Evolutionary conservation across 2,113 vertebrate genomes (phyloP).

Genomic region (Phylloscopus trochilus): DNA sequence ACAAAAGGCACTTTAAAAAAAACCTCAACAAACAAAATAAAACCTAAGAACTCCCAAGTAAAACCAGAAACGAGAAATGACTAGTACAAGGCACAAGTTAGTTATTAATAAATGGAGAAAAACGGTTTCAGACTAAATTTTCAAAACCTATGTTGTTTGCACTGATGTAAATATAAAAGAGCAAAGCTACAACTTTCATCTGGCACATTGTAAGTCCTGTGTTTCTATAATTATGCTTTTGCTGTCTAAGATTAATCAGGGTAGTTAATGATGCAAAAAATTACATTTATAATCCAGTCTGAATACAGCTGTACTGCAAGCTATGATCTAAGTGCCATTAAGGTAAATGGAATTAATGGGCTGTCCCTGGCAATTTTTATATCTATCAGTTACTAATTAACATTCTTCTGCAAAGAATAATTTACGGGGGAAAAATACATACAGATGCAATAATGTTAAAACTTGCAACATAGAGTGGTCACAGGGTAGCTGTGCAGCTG

Average conservation of each 20-base stretch:
- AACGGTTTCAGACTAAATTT: not conserved
- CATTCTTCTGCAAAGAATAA: constrained; percentile 76
- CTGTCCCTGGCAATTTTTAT: constrained; percentile 88
- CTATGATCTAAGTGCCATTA: constrained; percentile 83
- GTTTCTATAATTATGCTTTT: constrained; percentile 75
- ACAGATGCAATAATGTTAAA: constrained; percentile 34
- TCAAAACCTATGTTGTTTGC: not conserved
- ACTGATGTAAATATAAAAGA: not conserved
- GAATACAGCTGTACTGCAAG: constrained; percentile 81
- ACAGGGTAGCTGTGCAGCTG: not conserved
- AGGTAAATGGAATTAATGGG: constrained; percentile 95
- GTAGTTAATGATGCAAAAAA: constrained; percentile 82
- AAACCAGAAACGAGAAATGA: constrained; percentile 3
- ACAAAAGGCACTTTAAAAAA: not conserved
- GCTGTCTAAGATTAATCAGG: constrained; percentile 76
- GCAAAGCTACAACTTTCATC: constrained; percentile 28
- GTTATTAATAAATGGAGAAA: constrained; percentile 2
- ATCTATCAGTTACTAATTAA: constrained; percentile 91
- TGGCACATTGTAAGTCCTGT: constrained; percentile 18
- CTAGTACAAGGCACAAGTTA: not conserved
- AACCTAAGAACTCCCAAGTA: not conserved
- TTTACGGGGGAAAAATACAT: constrained; percentile 59
- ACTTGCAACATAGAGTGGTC: not conserved
- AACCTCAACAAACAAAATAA: not conserved
- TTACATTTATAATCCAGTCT: constrained; percentile 80